These are phyloP conservation scores for Odocoileus hemionus DNA, from an alignment of 2,113 vertebrate genomes.

Conservation along the genomic window DNA sequence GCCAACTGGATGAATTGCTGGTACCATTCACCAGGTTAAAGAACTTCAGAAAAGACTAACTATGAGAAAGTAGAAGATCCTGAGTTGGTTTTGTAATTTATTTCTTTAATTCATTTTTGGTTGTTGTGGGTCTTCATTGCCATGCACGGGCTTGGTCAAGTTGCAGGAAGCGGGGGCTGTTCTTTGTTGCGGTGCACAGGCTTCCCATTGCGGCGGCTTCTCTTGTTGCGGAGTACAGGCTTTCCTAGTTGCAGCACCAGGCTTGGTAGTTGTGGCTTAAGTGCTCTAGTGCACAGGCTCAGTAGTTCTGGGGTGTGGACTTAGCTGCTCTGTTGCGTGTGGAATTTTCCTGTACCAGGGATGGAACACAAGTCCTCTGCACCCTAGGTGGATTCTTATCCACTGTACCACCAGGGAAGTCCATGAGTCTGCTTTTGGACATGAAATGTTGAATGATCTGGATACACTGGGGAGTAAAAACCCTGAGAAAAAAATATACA, in stretches of 20 bases:
- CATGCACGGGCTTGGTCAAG: neutral
- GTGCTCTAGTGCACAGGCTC: neutral
- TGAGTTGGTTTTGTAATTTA: neutral
- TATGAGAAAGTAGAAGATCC: neutral
- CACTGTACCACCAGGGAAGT: neutral
- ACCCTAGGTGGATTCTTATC: neutral
- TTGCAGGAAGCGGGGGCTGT: neutral
- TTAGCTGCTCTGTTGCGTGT: neutral
- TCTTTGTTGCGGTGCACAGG: fast-evolving
- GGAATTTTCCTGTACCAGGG: neutral
- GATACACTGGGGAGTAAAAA: neutral
- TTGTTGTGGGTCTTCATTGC: neutral
- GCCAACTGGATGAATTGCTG: neutral
- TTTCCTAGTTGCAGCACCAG: neutral
- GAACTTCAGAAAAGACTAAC: neutral
- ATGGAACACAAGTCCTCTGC: neutral
- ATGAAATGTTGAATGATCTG: neutral
- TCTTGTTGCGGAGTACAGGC: neutral
- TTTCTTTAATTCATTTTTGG: neutral
- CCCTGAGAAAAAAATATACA: neutral
- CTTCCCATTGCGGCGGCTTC: neutral
- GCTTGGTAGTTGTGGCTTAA: neutral
- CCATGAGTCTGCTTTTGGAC: neutral
- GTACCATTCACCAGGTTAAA: neutral
- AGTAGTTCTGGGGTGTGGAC: neutral